These are phyloP conservation scores for Mechanitis messenoides DNA, from an alignment of 2,888 invertebrate species.

Conservation along the genomic window DNA sequence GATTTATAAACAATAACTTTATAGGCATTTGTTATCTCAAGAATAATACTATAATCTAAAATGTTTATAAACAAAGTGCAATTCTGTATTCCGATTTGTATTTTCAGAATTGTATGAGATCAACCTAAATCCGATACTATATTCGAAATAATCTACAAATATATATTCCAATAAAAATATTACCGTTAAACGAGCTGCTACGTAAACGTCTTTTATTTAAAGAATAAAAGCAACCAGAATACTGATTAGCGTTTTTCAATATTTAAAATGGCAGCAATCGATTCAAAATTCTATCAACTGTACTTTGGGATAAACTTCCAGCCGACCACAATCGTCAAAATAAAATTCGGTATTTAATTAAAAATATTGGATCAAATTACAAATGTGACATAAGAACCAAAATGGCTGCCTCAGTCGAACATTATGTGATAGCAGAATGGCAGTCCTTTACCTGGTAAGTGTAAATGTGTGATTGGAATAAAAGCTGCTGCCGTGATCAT, in stretches of 20 bases:
- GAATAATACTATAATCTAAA: slow-evolving; percentile 12
- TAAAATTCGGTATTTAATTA: too few relatives aligned
- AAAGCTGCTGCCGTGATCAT: background rate
- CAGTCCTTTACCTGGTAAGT: background rate
- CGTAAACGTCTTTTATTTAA: background rate
- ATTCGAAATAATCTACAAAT: background rate
- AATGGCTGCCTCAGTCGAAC: too few relatives aligned
- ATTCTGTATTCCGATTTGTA: background rate
- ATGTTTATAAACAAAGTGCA: background rate
- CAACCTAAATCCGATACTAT: background rate
- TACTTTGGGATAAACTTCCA: background rate
- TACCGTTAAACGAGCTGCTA: slow-evolving; percentile 1
- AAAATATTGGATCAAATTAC: too few relatives aligned
- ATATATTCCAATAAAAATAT: background rate
- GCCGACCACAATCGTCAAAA: too few relatives aligned
- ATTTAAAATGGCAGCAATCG: slow-evolving; percentile 3
- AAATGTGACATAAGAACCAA: too few relatives aligned
- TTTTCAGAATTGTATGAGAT: slow-evolving; percentile 1
- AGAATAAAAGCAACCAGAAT: background rate
- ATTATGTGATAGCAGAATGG: too few relatives aligned
- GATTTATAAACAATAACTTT: too few relatives aligned
- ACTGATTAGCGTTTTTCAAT: background rate
- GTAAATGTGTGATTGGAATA: background rate
- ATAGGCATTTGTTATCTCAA: background rate
- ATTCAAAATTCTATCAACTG: background rate